These are phyloP conservation scores for Coracopsis vasa DNA, from an alignment of 2,113 vertebrate genomes.

Conservation along the genomic window DNA sequence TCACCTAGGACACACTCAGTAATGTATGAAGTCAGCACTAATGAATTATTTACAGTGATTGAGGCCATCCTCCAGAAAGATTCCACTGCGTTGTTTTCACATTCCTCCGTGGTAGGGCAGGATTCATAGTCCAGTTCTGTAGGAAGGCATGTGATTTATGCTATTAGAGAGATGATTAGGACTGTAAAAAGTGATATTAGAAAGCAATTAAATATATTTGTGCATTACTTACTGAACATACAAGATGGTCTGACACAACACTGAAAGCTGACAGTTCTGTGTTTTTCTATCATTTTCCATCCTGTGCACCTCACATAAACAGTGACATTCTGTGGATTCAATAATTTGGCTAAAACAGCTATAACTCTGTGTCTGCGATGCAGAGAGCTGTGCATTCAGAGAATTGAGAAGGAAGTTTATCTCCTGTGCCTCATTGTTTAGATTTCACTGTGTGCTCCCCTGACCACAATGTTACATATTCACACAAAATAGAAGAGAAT, in stretches of 20 bases:
- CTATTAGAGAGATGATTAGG: neutral
- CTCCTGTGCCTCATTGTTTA: neutral
- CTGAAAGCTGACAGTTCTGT: neutral
- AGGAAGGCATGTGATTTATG: neutral
- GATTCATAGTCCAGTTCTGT: conserved; percentile 74
- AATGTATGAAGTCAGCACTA: neutral
- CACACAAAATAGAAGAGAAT: neutral
- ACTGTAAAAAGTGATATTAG: neutral
- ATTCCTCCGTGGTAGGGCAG: conserved; percentile 70
- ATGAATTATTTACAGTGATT: conserved; percentile 44
- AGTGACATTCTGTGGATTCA: neutral
- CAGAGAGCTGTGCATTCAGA: neutral
- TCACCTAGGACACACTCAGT: neutral
- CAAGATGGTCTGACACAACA: neutral
- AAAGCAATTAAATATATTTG: neutral
- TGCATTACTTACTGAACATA: neutral
- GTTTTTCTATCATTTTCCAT: neutral
- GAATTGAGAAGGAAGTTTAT: neutral
- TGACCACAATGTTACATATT: neutral
- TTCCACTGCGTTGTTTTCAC: conserved; percentile 74
- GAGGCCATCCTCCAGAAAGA: conserved; percentile 78
- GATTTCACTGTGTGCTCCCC: neutral
- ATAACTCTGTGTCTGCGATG: neutral
- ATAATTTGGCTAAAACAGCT: neutral
- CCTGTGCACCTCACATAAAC: neutral